Base-by-base conservation (phyloP, 2,888 invertebrate species). In the Schizotus pectinicornis region DNA sequence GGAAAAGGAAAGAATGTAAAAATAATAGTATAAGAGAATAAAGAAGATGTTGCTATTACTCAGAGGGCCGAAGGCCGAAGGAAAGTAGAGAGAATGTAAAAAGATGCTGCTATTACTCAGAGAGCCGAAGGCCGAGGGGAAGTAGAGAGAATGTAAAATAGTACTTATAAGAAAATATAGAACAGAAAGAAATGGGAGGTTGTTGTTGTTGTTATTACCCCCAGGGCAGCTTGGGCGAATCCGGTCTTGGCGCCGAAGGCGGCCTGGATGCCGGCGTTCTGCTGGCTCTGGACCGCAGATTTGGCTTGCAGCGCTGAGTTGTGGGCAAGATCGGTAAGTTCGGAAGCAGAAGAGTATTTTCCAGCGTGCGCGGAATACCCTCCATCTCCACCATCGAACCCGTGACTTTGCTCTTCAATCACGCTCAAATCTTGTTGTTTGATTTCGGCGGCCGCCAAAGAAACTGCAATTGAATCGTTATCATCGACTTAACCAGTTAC, bases 161-260 rank as follows among this genome's bases (percentile, higher is more conserved):
- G n/a, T n/a, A n/a, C n/a, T n/a, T n/a, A n/a, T n/a, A n/a, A n/a
- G n/a, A n/a, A n/a, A n/a, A n/a, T n/a, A n/a, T n/a, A n/a, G 13
- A 13, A n/a, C 7, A 9, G 7, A 38, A 38, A n/a, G 7, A n/a
- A 14, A 9, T 1, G 14, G 1, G 14, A 13, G 11, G 3, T 8
- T 30, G 6, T 36, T 53, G 7, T 64, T 69, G n/a, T n/a, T n/a
- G n/a, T n/a, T n/a, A n/a, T n/a, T 64, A 72, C 73, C 11, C 69
- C 72, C 0, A 86, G 84, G 0, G 90, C 90, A 0, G 88, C 85
- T 71, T 88, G 89, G 0, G 90, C 90, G 14, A 89, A 71, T 0
- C 87, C 87, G 67, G 86, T 89, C 78, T 90, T 88, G 0, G 89
- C 89, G 2, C 87, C 85, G 69, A 88, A 89, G 0, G 90, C 89